A percentile compares a stretch with the other conserved stretches of the same genome.
Conservation (phyloP, 1,140 invertebrate genomes). For the Sesamia nonagrioides region DNA sequence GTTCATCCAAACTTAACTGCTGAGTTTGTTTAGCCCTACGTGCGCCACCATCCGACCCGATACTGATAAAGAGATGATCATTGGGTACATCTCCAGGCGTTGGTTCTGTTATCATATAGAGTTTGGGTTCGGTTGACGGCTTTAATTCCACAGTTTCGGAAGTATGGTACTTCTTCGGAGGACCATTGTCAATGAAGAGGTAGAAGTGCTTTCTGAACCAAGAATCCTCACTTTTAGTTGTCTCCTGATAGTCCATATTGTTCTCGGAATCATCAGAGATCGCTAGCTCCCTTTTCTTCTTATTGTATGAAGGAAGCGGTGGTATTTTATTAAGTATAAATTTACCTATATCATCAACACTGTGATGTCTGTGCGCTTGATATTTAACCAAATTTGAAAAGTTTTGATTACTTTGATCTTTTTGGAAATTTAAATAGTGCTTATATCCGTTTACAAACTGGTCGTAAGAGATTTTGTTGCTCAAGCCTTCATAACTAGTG, state of each 20-base stretch:
- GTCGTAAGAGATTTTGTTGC: constrained; percentile 73
- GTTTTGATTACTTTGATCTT: constrained; percentile 68
- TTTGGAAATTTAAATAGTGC: constrained; percentile 79
- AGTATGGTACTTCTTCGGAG: constrained; percentile 74
- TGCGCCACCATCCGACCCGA: not conserved
- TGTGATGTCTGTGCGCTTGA: constrained; percentile 81
- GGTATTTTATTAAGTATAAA: constrained; percentile 78
- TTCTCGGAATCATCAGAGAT: constrained; percentile 69
- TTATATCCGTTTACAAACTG: constrained; percentile 80
- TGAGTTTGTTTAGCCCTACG: not conserved
- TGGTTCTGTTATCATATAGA: not conserved
- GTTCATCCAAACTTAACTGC: constrained; percentile 42
- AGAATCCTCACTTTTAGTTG: constrained; percentile 77
- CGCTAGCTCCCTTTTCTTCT: constrained; percentile 50
- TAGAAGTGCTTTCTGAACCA: constrained; percentile 83
- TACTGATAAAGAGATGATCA: not conserved
- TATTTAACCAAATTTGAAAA: constrained; percentile 76
- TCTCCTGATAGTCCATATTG: constrained; percentile 74
- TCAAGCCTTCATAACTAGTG: constrained; percentile 66
- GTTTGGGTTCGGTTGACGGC: constrained; percentile 5
- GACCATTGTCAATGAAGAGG: constrained; percentile 72
- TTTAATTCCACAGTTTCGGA: constrained; percentile 70
- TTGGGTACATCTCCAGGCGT: not conserved
- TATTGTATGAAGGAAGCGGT: constrained; percentile 46
- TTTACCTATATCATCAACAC: constrained; percentile 82